Evolutionary conservation across 2,113 vertebrate genomes (phyloP).

Genomic region (Edolisoma coerulescens): DNA sequence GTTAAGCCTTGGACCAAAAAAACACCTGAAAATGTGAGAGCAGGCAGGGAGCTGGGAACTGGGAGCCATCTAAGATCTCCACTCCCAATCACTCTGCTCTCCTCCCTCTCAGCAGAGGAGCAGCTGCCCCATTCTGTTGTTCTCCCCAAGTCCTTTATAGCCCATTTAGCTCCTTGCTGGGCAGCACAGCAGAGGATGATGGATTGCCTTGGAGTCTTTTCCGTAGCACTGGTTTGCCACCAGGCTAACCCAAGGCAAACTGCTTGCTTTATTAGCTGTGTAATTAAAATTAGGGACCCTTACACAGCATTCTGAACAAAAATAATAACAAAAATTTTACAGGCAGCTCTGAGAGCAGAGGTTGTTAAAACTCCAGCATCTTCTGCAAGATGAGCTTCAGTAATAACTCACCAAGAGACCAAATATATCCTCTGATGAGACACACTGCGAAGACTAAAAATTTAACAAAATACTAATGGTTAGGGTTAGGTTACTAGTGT

Average conservation of each 20-base stretch:
- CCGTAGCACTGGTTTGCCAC: not conserved
- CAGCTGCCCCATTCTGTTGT: not conserved
- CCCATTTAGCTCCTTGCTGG: not conserved
- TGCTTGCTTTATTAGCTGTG: not conserved
- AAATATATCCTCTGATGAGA: not conserved
- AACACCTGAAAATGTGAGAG: not conserved
- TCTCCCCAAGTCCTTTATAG: not conserved
- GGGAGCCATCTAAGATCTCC: too few species aligned
- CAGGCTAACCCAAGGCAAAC: not conserved
- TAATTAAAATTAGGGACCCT: not conserved
- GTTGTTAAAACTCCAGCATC: not conserved
- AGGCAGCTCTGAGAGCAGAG: not conserved
- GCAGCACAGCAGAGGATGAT: not conserved
- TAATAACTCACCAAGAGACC: not conserved
- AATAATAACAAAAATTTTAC: not conserved
- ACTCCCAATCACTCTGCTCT: not conserved
- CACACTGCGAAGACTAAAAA: not conserved
- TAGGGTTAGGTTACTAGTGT: too few species aligned
- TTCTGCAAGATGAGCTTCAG: not conserved
- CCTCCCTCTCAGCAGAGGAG: not conserved
- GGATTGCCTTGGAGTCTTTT: not conserved
- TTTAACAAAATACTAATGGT: not conserved
- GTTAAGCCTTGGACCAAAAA: not conserved
- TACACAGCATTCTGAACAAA: not conserved
- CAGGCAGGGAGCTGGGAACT: not conserved